These are phyloP conservation scores for Seira musarum DNA, from an alignment of 2,888 invertebrate species.

Conservation along the genomic window DNA sequence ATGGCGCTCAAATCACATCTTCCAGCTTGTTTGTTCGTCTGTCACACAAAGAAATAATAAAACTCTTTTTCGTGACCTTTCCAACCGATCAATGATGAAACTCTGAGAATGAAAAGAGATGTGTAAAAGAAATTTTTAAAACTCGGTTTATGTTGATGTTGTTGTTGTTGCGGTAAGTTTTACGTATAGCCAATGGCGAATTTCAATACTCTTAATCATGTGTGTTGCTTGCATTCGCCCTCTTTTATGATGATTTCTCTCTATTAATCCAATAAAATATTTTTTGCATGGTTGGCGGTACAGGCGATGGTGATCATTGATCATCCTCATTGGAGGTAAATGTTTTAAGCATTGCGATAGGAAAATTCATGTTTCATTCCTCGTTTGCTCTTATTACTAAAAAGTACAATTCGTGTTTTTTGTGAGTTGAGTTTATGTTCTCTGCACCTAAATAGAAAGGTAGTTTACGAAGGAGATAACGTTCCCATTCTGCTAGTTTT, in stretches of 20 bases:
- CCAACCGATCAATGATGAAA: neutral
- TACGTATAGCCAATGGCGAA: neutral
- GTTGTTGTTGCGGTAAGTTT: neutral
- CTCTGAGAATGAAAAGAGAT: too few species aligned
- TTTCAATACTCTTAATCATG: neutral
- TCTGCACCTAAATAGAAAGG: neutral
- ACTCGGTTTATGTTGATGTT: too few species aligned
- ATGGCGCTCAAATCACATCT: too few species aligned
- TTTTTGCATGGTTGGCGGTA: too few species aligned
- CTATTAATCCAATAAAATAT: neutral
- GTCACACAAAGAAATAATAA: neutral
- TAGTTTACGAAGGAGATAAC: neutral
- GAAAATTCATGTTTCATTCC: neutral
- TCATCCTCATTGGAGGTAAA: too few species aligned
- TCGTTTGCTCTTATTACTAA: neutral
- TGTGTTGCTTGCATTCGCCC: neutral
- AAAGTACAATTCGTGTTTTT: neutral
- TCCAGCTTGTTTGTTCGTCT: too few species aligned
- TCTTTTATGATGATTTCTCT: neutral
- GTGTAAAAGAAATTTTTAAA: too few species aligned
- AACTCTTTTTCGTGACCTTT: neutral
- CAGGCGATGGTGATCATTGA: too few species aligned
- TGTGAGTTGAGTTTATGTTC: too few species aligned
- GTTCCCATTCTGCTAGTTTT: neutral
- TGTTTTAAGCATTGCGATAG: neutral